Percentiles rank a stretch among this genome's conserved stretches.
Evolutionary conservation across 2,888 invertebrate genomes (phyloP).

Genomic region (Autographa gamma): DNA sequence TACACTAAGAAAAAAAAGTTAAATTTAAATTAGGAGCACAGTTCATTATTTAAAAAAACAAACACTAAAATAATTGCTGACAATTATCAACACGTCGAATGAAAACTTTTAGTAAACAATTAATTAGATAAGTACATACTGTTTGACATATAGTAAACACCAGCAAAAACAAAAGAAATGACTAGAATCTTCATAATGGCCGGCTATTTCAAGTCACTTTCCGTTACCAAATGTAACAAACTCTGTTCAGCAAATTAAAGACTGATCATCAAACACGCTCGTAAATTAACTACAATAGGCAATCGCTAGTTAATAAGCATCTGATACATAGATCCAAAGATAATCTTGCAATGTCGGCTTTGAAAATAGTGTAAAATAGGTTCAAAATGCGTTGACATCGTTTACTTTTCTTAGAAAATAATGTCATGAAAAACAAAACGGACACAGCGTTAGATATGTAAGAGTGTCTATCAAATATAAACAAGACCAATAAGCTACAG

Average conservation of each 20-base stretch:
- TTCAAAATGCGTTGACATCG: neutral
- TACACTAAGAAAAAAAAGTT: neutral
- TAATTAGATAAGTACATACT: slow-evolving; percentile 23
- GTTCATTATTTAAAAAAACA: no score
- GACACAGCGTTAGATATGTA: neutral
- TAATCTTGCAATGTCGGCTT: neutral
- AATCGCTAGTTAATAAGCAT: slow-evolving; percentile 15
- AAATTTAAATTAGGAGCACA: no score
- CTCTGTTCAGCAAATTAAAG: neutral
- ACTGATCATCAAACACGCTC: slow-evolving; percentile 35
- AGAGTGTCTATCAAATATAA: no score
- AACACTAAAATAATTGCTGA: no score
- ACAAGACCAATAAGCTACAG: no score
- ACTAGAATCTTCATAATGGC: slow-evolving; percentile 33
- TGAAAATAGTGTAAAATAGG: neutral
- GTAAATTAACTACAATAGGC: slow-evolving; percentile 39
- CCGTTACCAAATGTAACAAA: slow-evolving; percentile 13
- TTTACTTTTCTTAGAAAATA: no score
- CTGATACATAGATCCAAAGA: neutral
- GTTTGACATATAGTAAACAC: slow-evolving; percentile 15
- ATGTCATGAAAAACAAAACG: no score
- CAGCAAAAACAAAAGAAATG: slow-evolving; percentile 13
- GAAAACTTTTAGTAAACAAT: neutral
- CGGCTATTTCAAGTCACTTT: neutral
- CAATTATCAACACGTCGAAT: neutral